Percentiles rank a stretch among this genome's conserved stretches.
These are phyloP conservation scores for Charina bottae DNA, from an alignment of 2,113 vertebrate genomes.

Conservation along the genomic window DNA sequence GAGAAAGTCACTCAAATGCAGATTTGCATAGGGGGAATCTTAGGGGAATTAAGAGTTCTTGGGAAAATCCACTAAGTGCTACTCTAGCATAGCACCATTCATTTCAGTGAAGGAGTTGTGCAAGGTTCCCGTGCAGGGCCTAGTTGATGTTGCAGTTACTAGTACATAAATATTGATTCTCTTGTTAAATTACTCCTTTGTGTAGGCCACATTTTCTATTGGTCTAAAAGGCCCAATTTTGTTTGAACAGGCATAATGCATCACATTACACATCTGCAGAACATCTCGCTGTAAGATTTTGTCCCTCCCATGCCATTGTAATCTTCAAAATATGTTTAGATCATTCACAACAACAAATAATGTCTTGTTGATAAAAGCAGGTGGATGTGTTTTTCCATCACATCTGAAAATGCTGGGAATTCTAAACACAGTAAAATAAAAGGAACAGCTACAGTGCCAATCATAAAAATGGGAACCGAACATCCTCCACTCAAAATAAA, in stretches of 20 bases:
- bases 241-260: not conserved
- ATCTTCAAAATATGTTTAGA: not conserved
- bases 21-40: not conserved
- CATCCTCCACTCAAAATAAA: not conserved
- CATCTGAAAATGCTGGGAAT: not conserved
- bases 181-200: constrained; percentile 13
- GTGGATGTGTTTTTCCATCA: not conserved
- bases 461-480: not conserved
- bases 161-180: constrained; percentile 37
- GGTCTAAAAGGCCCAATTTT: not conserved
- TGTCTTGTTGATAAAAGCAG: not conserved
- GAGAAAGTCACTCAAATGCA: not conserved
- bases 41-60: not conserved
- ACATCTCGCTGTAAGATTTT: not conserved
- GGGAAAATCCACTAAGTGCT: not conserved
- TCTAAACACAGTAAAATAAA: not conserved
- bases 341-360: fast-evolving
- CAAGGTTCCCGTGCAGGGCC: not conserved
- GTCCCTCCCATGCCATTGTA: not conserved
- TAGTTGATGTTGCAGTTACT: not conserved
- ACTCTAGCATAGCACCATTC: not conserved
- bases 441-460: not conserved
- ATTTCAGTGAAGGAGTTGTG: not conserved
- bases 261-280: not conserved
- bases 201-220: not conserved